These are phyloP conservation scores for Poecilia velifera DNA, from an alignment of 2,797 vertebrate genomes.

Conservation along the genomic window DNA sequence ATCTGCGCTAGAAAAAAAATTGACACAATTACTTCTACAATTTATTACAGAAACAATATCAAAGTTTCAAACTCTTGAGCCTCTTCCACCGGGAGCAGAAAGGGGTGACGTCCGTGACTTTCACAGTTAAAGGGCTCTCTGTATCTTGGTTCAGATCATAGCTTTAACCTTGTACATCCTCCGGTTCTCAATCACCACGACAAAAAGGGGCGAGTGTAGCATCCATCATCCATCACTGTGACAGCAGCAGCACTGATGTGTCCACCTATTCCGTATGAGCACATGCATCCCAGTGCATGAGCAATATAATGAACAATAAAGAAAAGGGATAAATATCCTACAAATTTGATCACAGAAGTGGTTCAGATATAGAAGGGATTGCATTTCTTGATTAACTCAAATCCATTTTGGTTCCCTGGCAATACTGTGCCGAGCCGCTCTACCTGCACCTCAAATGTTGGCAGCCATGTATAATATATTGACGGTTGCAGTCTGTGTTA, in stretches of 20 bases:
- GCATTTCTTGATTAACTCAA: background rate
- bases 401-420: background rate
- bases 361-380: background rate
- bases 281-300: background rate
- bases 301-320: background rate
- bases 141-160: slow-evolving; percentile 28
- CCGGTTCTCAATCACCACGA: slow-evolving; percentile 34
- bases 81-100: background rate
- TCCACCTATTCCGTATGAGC: background rate
- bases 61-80: background rate
- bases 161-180: slow-evolving; percentile 9
- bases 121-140: slow-evolving; percentile 14
- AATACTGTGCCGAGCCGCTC: background rate
- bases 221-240: slow-evolving; percentile 53
- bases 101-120: slow-evolving; percentile 8
- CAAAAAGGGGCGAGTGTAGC: slow-evolving; percentile 21
- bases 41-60: background rate
- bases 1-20: background rate
- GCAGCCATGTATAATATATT: background rate
- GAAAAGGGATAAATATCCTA: background rate
- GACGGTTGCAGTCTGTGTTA: background rate
- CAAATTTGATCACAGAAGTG: background rate
- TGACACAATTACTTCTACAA: background rate
- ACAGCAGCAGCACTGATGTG: slow-evolving; percentile 14
- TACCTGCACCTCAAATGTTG: background rate